Conservation (phyloP, 1,140 invertebrate genomes). For the Halesus radiatus region DNA sequence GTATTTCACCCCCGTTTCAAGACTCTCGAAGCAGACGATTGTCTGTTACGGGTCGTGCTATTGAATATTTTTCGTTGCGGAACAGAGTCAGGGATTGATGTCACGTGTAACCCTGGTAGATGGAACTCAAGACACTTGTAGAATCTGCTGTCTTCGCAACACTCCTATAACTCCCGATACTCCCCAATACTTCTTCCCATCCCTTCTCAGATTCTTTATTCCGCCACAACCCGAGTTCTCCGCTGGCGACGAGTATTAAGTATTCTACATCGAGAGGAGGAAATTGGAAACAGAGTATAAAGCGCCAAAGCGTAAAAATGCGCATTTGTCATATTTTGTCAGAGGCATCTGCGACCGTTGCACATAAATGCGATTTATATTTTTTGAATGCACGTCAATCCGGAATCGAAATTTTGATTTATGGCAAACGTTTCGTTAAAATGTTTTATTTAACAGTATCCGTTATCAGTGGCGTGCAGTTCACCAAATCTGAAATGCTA, state of each 20-base stretch:
- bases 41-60: neutral
- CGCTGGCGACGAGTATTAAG: neutral
- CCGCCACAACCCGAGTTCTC: neutral
- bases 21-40: no score
- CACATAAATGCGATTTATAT: slow-evolving; percentile 3
- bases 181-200: neutral
- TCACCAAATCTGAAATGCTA: no score
- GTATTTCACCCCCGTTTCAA: no score
- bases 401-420: slow-evolving; percentile 10
- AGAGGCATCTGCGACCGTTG: neutral
- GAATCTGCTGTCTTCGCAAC: slow-evolving; percentile 18
- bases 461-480: no score
- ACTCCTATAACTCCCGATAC: neutral
- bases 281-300: neutral
- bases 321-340: slow-evolving; percentile 21
- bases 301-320: neutral
- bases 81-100: slow-evolving; percentile 12
- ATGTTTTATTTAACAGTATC: neutral
- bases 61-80: slow-evolving; percentile 16
- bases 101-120: neutral
- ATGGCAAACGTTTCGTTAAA: neutral
- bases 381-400: neutral
- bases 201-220: neutral
- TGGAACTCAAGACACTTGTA: slow-evolving; percentile 18
- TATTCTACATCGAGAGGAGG: neutral